phyloP scores from a whole-genome alignment of 1,140 invertebrate species.

The Brachionus plicatilis region DNA sequence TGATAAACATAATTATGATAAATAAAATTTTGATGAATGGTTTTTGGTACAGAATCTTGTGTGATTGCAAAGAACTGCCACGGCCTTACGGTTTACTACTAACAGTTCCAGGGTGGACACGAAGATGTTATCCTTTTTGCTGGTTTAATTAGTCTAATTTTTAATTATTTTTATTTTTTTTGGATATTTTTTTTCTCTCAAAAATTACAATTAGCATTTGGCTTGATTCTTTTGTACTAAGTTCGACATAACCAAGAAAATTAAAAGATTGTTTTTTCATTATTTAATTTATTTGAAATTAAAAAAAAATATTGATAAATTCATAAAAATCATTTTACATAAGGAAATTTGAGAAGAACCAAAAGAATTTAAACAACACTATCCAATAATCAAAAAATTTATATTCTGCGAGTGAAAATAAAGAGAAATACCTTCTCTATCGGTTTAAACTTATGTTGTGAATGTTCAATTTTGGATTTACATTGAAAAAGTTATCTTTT shows the following conservation, averaged over 20 bases:
- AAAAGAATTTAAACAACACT: neutral
- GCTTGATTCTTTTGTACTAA: no score
- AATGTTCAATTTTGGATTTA: neutral
- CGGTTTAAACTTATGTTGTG: neutral
- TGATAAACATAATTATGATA: no score
- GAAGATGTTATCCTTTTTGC: no score
- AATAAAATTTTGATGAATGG: no score
- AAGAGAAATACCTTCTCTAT: neutral
- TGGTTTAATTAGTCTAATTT: no score
- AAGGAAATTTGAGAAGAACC: neutral
- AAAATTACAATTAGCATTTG: no score
- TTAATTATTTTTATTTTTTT: no score
- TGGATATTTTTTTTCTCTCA: no score
- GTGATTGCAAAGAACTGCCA: no score
- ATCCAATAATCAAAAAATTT: neutral
- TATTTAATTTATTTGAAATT: neutral
- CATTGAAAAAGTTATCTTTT: slow-evolving; percentile 1
- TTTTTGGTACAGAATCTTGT: no score
- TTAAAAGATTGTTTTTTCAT: neutral
- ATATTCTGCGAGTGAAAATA: neutral
- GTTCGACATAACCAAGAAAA: neutral
- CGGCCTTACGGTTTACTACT: no score
- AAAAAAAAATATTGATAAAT: neutral
- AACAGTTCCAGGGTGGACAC: no score
- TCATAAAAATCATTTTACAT: neutral